Evolutionary conservation across 2,797 vertebrate species (phyloP), one percentile per base, ranked within the genome.

Genomic region (Acanthis flammea): DNA sequence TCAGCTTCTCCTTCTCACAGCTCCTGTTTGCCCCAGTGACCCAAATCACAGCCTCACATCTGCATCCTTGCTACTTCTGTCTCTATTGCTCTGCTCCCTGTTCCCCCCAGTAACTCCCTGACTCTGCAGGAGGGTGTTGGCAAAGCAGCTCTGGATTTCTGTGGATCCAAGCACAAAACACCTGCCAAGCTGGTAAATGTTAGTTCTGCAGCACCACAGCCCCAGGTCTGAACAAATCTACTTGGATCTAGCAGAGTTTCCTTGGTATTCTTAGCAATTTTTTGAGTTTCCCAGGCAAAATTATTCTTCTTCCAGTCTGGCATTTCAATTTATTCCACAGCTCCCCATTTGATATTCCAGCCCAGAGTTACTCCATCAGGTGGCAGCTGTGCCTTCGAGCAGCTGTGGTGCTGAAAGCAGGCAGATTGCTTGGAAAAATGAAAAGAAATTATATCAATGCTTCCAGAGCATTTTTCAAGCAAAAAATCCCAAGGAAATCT

Each of bases 91-190:
- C 57, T 47, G n/a, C 28, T 84, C 28, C 58, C 14, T 37, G 24
- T 25, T 72, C 68, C 55, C 44, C 73, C 86, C 72, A 58, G 77
- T 41, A 63, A 53, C 35, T 28, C 77, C 33, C 14, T 27, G 22
- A 25, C 66, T 84, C 71, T 84, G 74, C 37, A 81, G 35, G 79
- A 55, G 30, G 39, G 6, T 8, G 1, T 50, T 86, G 80, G 74
- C 60, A 81, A 51, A 93, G 75, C 65, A 71, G 18, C 57, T 93
- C 71, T 47, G 83, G 22, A 51, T 81, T 67, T 92, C 62, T 66
- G 67, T 62, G 57, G 37, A 61, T 82, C 18, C 72, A 67, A 50
- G 12, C 47, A 58, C 31, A 48, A n/a, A 82, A 54, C 11, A 19
- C 45, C 21, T 89, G 65, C 77, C 65, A 91, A 74, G 39, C 51